A percentile compares a stretch with the other conserved stretches of the same genome.
Conservation (phyloP, 2,113 vertebrate genomes). For the Anoura caudifer region DNA sequence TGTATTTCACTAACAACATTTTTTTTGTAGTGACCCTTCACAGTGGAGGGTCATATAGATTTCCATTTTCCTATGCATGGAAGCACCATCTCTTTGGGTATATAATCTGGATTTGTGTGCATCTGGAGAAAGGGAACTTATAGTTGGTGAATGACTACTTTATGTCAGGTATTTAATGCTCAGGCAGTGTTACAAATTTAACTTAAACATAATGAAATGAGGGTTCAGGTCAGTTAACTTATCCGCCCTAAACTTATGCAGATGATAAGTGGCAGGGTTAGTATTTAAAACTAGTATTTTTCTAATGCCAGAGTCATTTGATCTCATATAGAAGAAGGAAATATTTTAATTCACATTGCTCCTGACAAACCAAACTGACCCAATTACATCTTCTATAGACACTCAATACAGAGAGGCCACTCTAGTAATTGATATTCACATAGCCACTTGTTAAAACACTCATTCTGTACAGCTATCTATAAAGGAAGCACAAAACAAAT, state of each 20-base stretch:
- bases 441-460: not conserved
- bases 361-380: not conserved
- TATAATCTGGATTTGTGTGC: not conserved
- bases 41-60: not conserved
- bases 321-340: not conserved
- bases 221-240: not conserved
- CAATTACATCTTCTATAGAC: not conserved
- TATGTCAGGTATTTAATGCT: not conserved
- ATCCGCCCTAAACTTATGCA: not conserved
- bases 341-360: not conserved
- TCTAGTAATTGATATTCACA: not conserved
- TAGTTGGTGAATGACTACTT: not conserved
- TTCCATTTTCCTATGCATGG: not conserved
- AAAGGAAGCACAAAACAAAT: conserved; percentile 26
- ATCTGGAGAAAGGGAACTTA: not conserved
- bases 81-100: not conserved
- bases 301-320: not conserved
- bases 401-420: not conserved
- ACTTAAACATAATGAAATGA: not conserved
- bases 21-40: not conserved
- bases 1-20: not conserved
- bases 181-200: not conserved
- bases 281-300: not conserved
- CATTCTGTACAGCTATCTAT: not conserved
- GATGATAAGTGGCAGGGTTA: not conserved